Evolutionary conservation across 2,113 vertebrate species (phyloP), one percentile per base, ranked within the genome.

Genomic region (Myiopsitta monachus): DNA sequence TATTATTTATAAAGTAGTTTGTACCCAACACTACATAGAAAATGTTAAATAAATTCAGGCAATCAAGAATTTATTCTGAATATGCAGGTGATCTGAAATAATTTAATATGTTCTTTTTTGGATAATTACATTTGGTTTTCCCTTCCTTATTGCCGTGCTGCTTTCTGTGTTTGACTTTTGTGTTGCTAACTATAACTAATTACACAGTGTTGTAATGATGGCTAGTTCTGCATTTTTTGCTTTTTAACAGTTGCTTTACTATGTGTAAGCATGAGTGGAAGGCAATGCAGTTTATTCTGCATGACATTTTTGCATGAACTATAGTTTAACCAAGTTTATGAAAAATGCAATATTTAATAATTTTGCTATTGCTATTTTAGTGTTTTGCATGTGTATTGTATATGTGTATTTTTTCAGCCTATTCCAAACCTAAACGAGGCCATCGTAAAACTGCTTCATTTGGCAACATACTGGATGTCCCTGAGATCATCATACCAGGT

Each of bases 401-500:
- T 99, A 95, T 99, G 98, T 99, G 98, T 99, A 98, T 99, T 99
- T 99, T 99, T 98, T 98, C 98, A 98, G 98, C 99, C 99, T 99
- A 98, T 98, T 98, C 97, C 97, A 99, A 98, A 98, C 99, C 98
- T 99, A 99, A 99, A 98, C 99, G 98, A 98, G 99, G 99, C 98
- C 99, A 99, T 97, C 99, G 99, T 99, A 99, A 99, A 99, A 99
- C 99, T 76, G 99, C 99, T 97, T 99, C 99, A 94, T 99, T 98
- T 98, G 99, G 99, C 98, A 99, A 99, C 99, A 99, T 99, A 99
- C 99, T 99, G 99, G 99, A 99, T 98, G 98, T 99, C 98, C 99
- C 99, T 98, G 99, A 99, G 99, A 99, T 99, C 99, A 98, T 99
- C 99, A 98, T 99, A 98, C 98, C 99, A 99, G 99, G 99, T 99